Evolutionary conservation across 2,797 vertebrate species (phyloP).

Genomic region (Vireo griseus): DNA sequence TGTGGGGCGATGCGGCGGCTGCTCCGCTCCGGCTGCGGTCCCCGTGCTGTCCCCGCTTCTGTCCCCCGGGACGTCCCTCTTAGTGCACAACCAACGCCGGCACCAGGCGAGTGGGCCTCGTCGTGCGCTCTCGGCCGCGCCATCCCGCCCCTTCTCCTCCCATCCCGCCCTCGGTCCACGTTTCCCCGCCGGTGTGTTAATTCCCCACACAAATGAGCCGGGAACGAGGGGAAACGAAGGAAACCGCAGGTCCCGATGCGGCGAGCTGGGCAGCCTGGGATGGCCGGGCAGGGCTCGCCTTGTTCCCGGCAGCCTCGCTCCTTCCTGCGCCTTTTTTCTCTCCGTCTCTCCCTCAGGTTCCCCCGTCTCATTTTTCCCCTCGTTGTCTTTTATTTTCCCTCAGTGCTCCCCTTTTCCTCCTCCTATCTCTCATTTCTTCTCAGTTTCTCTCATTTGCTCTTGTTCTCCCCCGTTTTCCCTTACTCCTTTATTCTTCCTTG

Average conservation of each 20-base stretch:
- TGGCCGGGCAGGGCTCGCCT: neutral
- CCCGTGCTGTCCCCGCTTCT: too few relatives aligned
- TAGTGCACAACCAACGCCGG: neutral
- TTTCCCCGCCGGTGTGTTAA: neutral
- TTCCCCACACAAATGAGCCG: neutral
- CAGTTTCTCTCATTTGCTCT: neutral
- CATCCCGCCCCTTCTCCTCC: neutral
- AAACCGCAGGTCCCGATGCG: neutral
- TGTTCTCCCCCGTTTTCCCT: neutral
- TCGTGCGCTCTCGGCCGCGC: neutral
- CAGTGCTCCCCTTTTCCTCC: fast-evolving
- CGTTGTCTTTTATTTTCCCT: neutral
- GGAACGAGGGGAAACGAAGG: neutral
- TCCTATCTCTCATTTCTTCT: neutral
- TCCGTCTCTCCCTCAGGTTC: neutral
- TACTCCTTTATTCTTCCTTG: neutral
- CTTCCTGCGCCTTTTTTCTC: neutral
- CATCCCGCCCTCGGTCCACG: neutral
- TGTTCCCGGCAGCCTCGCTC: neutral
- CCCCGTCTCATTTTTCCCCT: neutral
- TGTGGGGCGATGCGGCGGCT: neutral
- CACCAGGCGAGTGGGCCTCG: neutral
- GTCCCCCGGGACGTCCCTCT: fast-evolving
- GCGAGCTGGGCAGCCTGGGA: neutral
- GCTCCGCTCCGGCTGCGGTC: fast-evolving